phyloP scores from a whole-genome alignment of 2,888 invertebrate species.

The Piscicola geometra region DNA sequence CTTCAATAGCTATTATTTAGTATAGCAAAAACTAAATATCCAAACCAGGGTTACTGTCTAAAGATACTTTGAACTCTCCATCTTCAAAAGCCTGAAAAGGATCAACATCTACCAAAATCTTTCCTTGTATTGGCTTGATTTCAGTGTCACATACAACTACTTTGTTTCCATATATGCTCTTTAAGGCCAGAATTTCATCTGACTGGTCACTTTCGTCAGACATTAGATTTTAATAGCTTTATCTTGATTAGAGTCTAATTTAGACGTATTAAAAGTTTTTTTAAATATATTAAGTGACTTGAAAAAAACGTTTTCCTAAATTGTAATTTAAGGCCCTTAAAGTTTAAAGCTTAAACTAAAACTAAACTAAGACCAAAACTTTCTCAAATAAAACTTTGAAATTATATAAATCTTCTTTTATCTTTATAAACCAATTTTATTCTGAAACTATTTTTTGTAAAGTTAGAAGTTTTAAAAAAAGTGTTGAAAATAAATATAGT shows the following conservation, averaged over 20 bases:
- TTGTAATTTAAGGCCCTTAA: background rate
- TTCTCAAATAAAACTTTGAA: too few relatives aligned
- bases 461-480: too few relatives aligned
- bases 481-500: too few relatives aligned
- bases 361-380: too few relatives aligned
- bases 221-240: background rate
- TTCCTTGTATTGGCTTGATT: constrained; percentile 7
- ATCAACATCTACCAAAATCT: background rate
- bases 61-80: background rate
- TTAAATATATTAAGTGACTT: background rate
- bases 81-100: background rate
- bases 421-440: too few relatives aligned
- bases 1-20: too few relatives aligned
- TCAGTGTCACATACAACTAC: background rate
- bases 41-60: background rate
- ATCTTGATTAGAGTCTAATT: background rate
- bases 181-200: constrained; percentile 28
- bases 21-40: too few relatives aligned
- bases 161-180: constrained; percentile 24
- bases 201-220: constrained; percentile 17
- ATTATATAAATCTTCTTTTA: too few relatives aligned
- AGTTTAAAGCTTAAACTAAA: too few relatives aligned
- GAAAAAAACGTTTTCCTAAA: background rate
- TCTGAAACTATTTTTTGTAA: too few relatives aligned
- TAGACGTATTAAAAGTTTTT: background rate